Evolutionary conservation across 2,113 vertebrate genomes (phyloP).

Genomic region (Grammomys surdaster): DNA sequence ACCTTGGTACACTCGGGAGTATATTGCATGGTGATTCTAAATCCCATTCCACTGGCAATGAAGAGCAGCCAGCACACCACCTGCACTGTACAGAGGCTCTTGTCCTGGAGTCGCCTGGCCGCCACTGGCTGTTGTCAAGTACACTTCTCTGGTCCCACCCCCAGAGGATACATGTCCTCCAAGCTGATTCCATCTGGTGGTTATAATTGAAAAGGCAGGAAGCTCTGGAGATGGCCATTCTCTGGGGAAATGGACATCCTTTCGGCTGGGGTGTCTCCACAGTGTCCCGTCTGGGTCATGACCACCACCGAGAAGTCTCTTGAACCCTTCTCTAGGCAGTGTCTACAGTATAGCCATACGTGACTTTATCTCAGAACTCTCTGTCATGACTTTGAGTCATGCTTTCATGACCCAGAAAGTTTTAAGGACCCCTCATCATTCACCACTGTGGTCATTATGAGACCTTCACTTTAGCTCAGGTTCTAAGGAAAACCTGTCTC

Average conservation of each 20-base stretch:
- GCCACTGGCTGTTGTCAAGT: accelerated
- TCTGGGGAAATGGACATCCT: not conserved
- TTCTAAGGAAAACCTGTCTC: constrained; percentile 85
- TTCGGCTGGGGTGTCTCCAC: not conserved
- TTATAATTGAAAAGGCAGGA: not conserved
- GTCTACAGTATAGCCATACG: constrained; percentile 75
- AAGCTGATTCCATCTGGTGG: not conserved
- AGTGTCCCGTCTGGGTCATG: not conserved
- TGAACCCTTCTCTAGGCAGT: constrained; percentile 54
- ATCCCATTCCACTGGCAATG: not conserved
- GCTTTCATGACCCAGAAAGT: constrained; percentile 85
- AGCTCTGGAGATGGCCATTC: not conserved
- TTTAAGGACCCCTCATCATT: not conserved
- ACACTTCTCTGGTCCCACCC: no score
- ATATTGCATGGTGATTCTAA: not conserved
- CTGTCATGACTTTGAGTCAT: constrained; percentile 82
- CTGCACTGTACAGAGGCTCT: not conserved
- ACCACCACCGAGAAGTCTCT: not conserved
- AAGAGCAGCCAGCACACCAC: not conserved
- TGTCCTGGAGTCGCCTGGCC: not conserved
- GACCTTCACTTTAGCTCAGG: constrained; percentile 86
- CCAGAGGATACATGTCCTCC: accelerated
- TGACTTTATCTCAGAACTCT: constrained; percentile 85
- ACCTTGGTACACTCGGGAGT: not conserved
- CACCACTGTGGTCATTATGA: constrained; percentile 64